These are phyloP conservation scores for Nesoenas mayeri DNA, from an alignment of 2,113 vertebrate genomes.

Conservation along the genomic window DNA sequence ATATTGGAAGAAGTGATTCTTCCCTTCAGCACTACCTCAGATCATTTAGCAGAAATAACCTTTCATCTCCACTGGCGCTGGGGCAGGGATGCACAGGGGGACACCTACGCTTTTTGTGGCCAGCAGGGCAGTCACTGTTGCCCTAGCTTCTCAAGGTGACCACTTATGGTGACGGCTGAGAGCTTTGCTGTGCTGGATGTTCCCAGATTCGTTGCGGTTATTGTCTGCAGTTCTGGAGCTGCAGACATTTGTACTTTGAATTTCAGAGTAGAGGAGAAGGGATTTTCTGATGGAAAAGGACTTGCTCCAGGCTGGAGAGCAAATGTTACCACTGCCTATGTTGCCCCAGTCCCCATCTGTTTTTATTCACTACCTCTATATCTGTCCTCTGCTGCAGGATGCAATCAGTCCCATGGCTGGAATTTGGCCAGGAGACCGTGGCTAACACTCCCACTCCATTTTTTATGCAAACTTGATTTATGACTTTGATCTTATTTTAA, in stretches of 20 bases:
- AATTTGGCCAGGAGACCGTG: neutral
- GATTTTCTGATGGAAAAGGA: neutral
- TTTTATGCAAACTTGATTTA: conserved; percentile 60
- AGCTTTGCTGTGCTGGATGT: neutral
- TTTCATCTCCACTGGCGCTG: neutral
- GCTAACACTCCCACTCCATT: conserved; percentile 14
- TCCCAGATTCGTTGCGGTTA: neutral
- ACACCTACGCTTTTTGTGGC: neutral
- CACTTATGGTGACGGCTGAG: neutral
- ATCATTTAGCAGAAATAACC: neutral
- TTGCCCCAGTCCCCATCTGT: neutral
- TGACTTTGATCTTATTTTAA: conserved; percentile 55
- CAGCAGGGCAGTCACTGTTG: neutral
- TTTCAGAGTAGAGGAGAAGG: neutral
- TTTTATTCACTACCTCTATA: neutral
- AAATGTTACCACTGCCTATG: neutral
- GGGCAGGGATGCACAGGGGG: neutral
- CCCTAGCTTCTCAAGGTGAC: neutral
- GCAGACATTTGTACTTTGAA: neutral
- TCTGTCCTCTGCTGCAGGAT: neutral
- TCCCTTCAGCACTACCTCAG: neutral
- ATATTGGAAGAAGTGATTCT: neutral
- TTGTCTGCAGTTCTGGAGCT: neutral
- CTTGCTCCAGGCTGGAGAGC: neutral
- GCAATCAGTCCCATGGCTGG: neutral